Conservation (phyloP, 2,888 invertebrate genomes). For the Saturnia pavonia region DNA sequence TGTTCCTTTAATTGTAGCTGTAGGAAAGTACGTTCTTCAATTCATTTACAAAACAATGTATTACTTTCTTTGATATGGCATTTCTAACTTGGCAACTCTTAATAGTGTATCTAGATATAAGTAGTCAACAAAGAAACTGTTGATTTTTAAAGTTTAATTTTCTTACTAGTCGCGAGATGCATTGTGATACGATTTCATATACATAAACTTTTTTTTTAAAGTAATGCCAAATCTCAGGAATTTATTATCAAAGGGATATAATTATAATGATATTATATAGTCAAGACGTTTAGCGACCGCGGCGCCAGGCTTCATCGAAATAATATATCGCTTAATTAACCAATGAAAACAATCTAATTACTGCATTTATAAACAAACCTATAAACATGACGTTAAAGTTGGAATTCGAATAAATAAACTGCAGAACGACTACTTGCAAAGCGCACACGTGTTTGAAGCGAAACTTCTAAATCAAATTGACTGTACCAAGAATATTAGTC, state of each 20-base stretch:
- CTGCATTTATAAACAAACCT: constrained; percentile 33
- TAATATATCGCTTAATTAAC: constrained; percentile 76
- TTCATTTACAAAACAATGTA: too few species aligned
- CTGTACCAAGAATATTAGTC: constrained; percentile 58
- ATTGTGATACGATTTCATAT: too few species aligned
- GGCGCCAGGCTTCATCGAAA: constrained; percentile 64
- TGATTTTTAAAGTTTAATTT: too few species aligned
- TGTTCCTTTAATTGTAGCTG: too few species aligned
- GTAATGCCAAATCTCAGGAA: background rate
- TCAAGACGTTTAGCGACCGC: constrained; percentile 68
- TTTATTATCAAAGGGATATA: constrained; percentile 49
- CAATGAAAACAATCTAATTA: constrained; percentile 29
- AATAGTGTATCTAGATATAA: too few species aligned
- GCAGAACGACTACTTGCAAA: constrained; percentile 31
- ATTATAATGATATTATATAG: constrained; percentile 55
- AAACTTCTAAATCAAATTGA: constrained; percentile 62
- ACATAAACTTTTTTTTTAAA: too few species aligned
- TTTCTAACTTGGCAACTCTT: too few species aligned
- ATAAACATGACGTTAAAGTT: constrained; percentile 35
- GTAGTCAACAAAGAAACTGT: too few species aligned
- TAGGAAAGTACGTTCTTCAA: too few species aligned
- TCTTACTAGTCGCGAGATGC: too few species aligned
- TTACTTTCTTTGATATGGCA: too few species aligned
- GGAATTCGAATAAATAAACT: constrained; percentile 31
- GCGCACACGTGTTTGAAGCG: constrained; percentile 51